Evolutionary conservation across 2,797 vertebrate genomes (phyloP).

Genomic region (Cercopithecus hamlyni): DNA sequence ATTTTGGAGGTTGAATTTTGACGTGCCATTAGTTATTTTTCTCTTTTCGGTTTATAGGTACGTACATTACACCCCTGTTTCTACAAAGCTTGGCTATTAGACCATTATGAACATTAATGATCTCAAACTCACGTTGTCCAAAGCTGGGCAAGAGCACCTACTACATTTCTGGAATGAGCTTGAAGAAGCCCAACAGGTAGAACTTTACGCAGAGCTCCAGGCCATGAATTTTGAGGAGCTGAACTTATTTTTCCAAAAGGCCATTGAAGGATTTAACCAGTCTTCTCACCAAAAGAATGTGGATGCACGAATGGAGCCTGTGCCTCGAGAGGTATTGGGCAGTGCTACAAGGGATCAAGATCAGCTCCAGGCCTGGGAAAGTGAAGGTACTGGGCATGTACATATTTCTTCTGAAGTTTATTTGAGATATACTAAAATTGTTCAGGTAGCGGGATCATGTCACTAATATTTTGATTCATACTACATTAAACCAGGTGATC

Average conservation of each 20-base stretch:
- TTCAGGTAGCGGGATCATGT: not conserved
- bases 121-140: constrained; percentile 84
- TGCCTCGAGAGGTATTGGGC: constrained; percentile 93
- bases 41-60: constrained; percentile 19
- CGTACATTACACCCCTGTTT: not conserved
- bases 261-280: constrained; percentile 85
- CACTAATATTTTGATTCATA: not conserved
- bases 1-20: not conserved
- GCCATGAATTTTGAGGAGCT: constrained; percentile 91
- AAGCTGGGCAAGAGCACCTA: constrained; percentile 91
- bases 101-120: constrained; percentile 85
- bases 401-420: too few relatives aligned
- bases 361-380: constrained; percentile 91
- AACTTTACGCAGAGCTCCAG: constrained; percentile 86
- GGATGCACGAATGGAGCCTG: constrained; percentile 92
- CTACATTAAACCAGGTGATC: not conserved
- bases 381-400: constrained; percentile 85
- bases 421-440: not conserved
- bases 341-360: constrained; percentile 92
- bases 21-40: constrained; percentile 8
- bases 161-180: constrained; percentile 92
- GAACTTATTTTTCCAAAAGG: constrained; percentile 89
- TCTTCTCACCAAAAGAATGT: constrained; percentile 87
- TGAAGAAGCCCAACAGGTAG: constrained; percentile 83
- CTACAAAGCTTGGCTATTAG: not conserved